These are phyloP conservation scores for Amphiprion ocellaris DNA, from an alignment of 2,113 vertebrate genomes.

Conservation along the genomic window DNA sequence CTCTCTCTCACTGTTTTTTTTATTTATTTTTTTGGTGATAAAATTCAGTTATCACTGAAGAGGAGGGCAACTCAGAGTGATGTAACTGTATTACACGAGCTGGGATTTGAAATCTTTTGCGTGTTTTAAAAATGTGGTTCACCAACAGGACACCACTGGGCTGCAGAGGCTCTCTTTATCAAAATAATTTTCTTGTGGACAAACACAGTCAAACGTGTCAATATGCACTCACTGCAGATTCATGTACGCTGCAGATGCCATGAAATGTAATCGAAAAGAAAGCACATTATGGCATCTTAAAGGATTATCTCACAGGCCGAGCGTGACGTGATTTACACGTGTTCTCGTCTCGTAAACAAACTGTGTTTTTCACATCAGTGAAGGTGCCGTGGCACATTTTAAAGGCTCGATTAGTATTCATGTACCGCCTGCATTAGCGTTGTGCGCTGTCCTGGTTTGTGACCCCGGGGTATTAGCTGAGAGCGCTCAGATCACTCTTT, in stretches of 20 bases:
- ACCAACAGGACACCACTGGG: conserved; percentile 30
- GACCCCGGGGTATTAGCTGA: conserved; percentile 54
- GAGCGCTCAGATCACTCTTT: conserved; percentile 47
- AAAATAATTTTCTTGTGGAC: conserved; percentile 11
- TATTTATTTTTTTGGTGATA: conserved; percentile 21
- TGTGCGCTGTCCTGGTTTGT: conserved; percentile 50
- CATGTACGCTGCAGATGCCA: conserved; percentile 1
- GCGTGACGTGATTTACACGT: conserved; percentile 26
- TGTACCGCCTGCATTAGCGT: conserved; percentile 53
- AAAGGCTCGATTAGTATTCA: conserved; percentile 59
- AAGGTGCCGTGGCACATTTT: conserved; percentile 47
- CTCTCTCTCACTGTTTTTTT: neutral
- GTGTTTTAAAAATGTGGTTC: conserved; percentile 38
- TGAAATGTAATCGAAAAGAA: conserved; percentile 14
- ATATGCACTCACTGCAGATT: neutral
- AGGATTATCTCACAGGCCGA: conserved; percentile 22
- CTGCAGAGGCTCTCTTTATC: neutral
- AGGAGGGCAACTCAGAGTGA: conserved; percentile 40
- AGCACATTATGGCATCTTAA: conserved; percentile 2
- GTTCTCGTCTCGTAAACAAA: conserved; percentile 21
- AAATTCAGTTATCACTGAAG: conserved; percentile 39
- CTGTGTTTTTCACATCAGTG: conserved; percentile 27
- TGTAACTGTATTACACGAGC: conserved; percentile 57
- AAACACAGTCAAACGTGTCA: conserved; percentile 16
- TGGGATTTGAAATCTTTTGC: conserved; percentile 35